Percentiles rank a stretch among this genome's conserved stretches.
phyloP scores from a whole-genome alignment of 2,113 vertebrate genomes.

The Osmerus eperlanus region DNA sequence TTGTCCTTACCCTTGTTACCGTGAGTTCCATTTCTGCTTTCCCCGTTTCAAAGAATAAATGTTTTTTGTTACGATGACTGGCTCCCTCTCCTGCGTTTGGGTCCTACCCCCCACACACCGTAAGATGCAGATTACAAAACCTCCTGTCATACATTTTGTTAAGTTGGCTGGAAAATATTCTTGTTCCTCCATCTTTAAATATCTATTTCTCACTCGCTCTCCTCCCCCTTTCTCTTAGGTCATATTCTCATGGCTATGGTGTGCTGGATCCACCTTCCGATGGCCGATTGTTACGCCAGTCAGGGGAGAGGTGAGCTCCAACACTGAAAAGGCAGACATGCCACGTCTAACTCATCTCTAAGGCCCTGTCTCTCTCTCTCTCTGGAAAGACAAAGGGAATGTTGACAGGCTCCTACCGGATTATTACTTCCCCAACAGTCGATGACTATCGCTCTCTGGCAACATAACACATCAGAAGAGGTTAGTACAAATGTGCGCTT shows the following conservation, averaged over 20 bases:
- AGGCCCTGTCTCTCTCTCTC: not conserved
- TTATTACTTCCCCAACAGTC: not conserved
- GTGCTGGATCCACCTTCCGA: not conserved
- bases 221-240: not conserved
- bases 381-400: not conserved
- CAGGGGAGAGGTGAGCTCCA: no score
- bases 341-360: not conserved
- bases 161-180: not conserved
- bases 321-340: not conserved
- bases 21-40: no score
- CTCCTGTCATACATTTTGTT: not conserved
- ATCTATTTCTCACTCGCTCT: not conserved
- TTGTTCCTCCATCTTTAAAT: not conserved
- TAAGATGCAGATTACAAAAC: no score
- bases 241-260: not conserved
- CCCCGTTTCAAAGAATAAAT: no score
- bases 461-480: no score
- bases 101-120: no score
- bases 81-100: no score
- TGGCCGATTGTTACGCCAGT: no score
- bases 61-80: no score
- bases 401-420: not conserved
- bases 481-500: no score
- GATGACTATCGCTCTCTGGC: no score
- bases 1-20: no score